These are phyloP conservation scores for Hycleus phaleratus DNA, from an alignment of 1,140 invertebrate species.

Conservation along the genomic window DNA sequence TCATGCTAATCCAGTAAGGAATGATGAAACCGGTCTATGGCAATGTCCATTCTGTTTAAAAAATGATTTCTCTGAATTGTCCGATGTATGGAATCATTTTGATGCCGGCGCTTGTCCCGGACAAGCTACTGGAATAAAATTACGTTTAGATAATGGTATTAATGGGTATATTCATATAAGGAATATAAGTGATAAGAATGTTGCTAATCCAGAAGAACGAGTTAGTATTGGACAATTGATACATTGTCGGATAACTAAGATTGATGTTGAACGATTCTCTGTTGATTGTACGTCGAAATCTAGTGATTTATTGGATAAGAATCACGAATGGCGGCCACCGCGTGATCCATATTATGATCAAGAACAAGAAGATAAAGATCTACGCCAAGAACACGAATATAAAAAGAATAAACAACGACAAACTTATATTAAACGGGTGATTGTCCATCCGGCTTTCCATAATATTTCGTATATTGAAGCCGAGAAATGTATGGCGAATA, in stretches of 20 bases:
- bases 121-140: slow-evolving; percentile 83
- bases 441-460: slow-evolving; percentile 95
- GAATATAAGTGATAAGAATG: slow-evolving; percentile 90
- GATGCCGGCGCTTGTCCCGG: slow-evolving; percentile 93
- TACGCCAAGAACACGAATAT: slow-evolving; percentile 68
- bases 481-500: slow-evolving; percentile 79
- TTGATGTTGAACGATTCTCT: slow-evolving; percentile 89
- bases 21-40: slow-evolving; percentile 91
- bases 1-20: slow-evolving; percentile 88
- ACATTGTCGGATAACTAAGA: slow-evolving; percentile 90
- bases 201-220: slow-evolving; percentile 86
- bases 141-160: slow-evolving; percentile 89
- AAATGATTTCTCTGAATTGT: slow-evolving; percentile 90
- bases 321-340: slow-evolving; percentile 80
- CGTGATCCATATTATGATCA: slow-evolving; percentile 91
- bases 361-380: slow-evolving; percentile 75
- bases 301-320: slow-evolving; percentile 86
- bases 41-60: slow-evolving; percentile 96
- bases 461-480: slow-evolving; percentile 93
- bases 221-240: slow-evolving; percentile 82
- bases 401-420: slow-evolving; percentile 72
- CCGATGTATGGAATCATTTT: slow-evolving; percentile 98
- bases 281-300: slow-evolving; percentile 91
- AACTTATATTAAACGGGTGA: slow-evolving; percentile 90
- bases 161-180: slow-evolving; percentile 89